Base-by-base conservation (phyloP, 1,140 invertebrate species). In the Tetramorium simillimum region DNA sequence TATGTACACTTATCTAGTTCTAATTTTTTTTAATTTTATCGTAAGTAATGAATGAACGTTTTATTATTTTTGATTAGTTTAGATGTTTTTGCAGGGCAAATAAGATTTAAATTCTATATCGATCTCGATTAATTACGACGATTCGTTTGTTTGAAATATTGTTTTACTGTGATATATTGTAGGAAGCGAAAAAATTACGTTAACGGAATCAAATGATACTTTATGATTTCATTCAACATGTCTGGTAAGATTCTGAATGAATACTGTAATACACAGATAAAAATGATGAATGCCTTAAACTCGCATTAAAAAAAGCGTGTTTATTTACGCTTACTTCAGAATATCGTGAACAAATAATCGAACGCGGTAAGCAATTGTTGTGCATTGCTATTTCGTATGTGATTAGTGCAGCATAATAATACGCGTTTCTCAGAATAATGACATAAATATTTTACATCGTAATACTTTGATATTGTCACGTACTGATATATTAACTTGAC, bases 321-420 rank as follows among this genome's bases (percentile, higher is more conserved):
- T 81, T 81, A 56, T 70, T 69, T 56, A 81, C 21, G 49, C 33
- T 70, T 56, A 53, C 46, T 69, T 81, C 49, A 63, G 53, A 80
- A 80, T 49, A 24, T 69, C 49, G 33, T 18, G 63, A 10, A 53
- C 46, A 49, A 37, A 16, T 43, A 40, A 16, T 49, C 37, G 43
- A 21, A n/a, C 37, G 37, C 37, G 37, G 33, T 10, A 43, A 40
- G 58, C 40, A 10, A 78, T 69, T 21, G 33, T 14, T 16, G 33
- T 7, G 18, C 33, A 33, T 21, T 56, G n/a, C 56, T 40, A 51
- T 80, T 69, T 70, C 51, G 49, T 56, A 81, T 10, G 77, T 43
- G 46, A 81, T 80, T 69, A 69, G 37, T 24, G 14, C 49, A 28
- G 62, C 46, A 24, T 16, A 46, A 56, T 37, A n/a, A 53, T 21